Evolutionary conservation across 2,797 vertebrate species (phyloP).

Genomic region (Tauraco hartlaubi): DNA sequence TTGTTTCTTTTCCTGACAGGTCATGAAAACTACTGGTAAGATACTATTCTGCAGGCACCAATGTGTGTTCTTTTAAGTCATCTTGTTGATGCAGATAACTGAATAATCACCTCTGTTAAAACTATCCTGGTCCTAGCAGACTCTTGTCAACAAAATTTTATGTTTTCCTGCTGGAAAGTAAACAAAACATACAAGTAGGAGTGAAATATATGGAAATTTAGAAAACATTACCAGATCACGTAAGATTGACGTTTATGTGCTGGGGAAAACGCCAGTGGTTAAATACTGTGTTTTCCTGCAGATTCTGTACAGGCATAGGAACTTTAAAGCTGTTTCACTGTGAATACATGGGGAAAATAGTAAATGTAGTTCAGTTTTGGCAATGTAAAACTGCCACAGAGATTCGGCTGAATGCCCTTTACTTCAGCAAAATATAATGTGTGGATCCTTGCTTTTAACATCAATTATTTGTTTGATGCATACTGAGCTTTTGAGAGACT

Average conservation of each 20-base stretch:
- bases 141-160: neutral
- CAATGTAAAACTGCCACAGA: neutral
- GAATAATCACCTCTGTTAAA: neutral
- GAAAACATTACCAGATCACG: neutral
- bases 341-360: neutral
- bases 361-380: neutral
- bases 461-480: slow-evolving; percentile 7
- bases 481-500: neutral
- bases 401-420: neutral
- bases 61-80: neutral
- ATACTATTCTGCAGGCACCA: neutral
- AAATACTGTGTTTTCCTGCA: neutral
- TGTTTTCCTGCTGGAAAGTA: neutral
- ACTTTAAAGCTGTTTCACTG: neutral
- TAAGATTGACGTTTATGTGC: neutral
- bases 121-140: neutral
- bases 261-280: neutral
- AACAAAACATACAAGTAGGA: neutral
- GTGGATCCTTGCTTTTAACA: neutral
- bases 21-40: slow-evolving; percentile 7
- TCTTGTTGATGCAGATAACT: neutral
- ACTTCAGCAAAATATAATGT: neutral
- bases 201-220: neutral
- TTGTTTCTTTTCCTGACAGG: neutral
- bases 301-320: neutral